Percentiles rank a stretch among this genome's conserved stretches.
Conservation (phyloP, 2,888 invertebrate genomes). For the Pristionchus japonicus region DNA sequence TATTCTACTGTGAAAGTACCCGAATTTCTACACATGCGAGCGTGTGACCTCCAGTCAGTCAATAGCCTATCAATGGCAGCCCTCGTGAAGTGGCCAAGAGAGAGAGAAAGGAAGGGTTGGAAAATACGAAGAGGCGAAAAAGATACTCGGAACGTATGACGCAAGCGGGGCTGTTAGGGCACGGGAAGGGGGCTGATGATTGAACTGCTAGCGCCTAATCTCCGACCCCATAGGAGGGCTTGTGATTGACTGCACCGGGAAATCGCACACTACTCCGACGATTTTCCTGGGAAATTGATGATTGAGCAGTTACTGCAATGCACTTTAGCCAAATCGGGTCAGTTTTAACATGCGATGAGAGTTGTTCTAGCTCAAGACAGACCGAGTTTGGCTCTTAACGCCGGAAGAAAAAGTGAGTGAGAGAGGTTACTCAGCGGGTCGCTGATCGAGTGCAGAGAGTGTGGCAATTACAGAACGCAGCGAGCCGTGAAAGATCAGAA, state of each 20-base stretch:
- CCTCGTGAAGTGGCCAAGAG: neutral
- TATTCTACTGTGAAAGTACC: too few relatives aligned
- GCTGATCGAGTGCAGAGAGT: neutral
- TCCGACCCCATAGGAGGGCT: neutral
- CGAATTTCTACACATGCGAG: neutral
- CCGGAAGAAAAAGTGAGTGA: neutral
- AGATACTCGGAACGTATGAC: neutral
- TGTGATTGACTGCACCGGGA: neutral
- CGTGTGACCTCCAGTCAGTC: slow-evolving; percentile 4
- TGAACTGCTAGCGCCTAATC: neutral
- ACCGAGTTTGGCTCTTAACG: neutral
- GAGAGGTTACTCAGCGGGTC: neutral
- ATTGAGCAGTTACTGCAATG: neutral
- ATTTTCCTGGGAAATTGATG: neutral
- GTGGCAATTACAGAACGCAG: slow-evolving; percentile 29
- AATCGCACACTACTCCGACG: neutral
- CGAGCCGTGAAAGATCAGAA: slow-evolving; percentile 3
- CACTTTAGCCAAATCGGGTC: neutral
- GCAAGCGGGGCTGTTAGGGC: neutral
- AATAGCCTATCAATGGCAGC: slow-evolving; percentile 8
- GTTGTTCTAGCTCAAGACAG: neutral
- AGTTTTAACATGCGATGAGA: neutral
- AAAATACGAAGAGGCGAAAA: neutral
- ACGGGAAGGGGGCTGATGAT: too few relatives aligned
- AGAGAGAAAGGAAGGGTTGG: neutral